Conservation (phyloP, 2,888 invertebrate genomes). For the Tetrapedia diversipes region DNA sequence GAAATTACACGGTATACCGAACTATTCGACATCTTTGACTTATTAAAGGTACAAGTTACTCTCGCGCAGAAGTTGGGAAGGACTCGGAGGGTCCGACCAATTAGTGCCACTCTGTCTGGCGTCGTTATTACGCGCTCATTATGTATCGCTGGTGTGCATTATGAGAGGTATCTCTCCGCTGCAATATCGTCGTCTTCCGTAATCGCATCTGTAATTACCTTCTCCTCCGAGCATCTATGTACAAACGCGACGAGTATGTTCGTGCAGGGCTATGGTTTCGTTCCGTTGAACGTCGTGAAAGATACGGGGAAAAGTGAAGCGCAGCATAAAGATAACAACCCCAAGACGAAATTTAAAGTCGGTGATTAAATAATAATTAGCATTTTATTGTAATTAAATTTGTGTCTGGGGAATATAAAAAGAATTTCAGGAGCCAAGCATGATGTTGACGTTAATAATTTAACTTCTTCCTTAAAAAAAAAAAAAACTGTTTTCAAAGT, state of each 20-base stretch:
- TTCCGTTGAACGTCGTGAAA: neutral
- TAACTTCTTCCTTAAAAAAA: too few species aligned
- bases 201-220: constrained; percentile 32
- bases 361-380: too few species aligned
- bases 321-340: too few species aligned
- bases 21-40: neutral
- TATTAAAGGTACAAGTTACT: neutral
- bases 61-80: constrained; percentile 15
- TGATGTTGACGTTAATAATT: too few species aligned
- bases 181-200: constrained; percentile 7
- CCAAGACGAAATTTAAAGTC: too few species aligned
- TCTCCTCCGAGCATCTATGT: too few species aligned
- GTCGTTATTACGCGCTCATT: constrained; percentile 39
- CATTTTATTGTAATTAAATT: too few species aligned
- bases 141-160: constrained; percentile 34
- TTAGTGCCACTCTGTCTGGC: constrained; percentile 14
- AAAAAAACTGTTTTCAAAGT: too few species aligned
- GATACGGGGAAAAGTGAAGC: too few species aligned
- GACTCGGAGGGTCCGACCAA: constrained; percentile 22
- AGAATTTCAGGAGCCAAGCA: too few species aligned
- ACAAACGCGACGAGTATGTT: neutral
- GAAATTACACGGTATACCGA: neutral
- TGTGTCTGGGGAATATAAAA: too few species aligned
- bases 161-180: neutral
- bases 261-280: neutral